Conservation (phyloP, 2,113 vertebrate genomes). For the Eulemur rufifrons region DNA sequence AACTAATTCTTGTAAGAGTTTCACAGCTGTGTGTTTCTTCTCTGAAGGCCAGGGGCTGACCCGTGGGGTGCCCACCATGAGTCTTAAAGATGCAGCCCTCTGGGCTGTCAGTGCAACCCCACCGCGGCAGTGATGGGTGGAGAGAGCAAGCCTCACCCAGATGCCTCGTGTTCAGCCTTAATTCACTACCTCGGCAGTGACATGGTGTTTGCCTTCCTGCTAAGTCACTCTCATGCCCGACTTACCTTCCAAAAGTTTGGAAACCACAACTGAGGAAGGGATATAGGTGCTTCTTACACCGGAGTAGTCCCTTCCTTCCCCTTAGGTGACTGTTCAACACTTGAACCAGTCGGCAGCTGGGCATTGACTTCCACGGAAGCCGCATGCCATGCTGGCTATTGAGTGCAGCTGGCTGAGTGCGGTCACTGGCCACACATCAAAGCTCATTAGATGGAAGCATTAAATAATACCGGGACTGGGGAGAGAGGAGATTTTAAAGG, state of each 20-base stretch:
- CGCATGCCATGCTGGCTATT: background rate
- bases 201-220: background rate
- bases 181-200: background rate
- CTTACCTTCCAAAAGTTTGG: background rate
- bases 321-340: background rate
- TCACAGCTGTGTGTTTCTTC: background rate
- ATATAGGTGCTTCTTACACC: background rate
- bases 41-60: background rate
- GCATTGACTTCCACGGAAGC: background rate
- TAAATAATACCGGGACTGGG: background rate
- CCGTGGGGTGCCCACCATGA: accelerated
- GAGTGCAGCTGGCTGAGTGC: background rate
- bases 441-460: background rate
- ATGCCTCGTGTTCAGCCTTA: background rate
- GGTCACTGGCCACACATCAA: background rate
- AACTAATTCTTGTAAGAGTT: background rate
- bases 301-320: background rate
- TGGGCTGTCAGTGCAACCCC: background rate
- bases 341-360: background rate
- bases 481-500: background rate
- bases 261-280: background rate
- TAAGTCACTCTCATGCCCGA: background rate
- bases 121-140: accelerated
- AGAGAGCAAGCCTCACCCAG: background rate
- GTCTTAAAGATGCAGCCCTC: background rate